Evolutionary conservation across 1,140 invertebrate genomes (phyloP).

Genomic region (Trichomalopsis sarcophagae): DNA sequence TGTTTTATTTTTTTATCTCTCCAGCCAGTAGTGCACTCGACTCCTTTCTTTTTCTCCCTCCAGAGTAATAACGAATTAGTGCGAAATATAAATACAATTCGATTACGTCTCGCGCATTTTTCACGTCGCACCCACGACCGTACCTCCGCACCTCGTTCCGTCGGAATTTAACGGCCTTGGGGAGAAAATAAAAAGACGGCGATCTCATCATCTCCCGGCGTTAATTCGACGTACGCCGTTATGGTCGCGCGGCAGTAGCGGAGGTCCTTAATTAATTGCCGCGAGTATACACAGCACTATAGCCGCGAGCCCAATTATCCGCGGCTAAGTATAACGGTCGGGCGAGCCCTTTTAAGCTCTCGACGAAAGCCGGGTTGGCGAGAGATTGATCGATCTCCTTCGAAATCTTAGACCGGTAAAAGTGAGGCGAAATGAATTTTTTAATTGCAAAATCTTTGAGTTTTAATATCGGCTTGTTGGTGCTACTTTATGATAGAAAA

Average conservation of each 20-base stretch:
- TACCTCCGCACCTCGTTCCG: not conserved
- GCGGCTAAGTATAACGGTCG: not conserved
- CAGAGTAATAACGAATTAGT: not conserved
- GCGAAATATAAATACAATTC: not conserved
- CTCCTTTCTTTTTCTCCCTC: not conserved
- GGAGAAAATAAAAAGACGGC: not conserved
- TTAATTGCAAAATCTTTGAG: too few species aligned
- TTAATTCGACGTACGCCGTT: not conserved
- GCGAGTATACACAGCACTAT: not conserved
- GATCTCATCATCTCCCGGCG: not conserved
- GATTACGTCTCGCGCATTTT: not conserved
- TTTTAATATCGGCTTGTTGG: too few species aligned
- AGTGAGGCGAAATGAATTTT: too few species aligned
- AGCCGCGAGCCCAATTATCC: not conserved
- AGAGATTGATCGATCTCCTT: not conserved
- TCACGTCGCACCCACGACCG: too few species aligned
- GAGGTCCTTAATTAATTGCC: not conserved
- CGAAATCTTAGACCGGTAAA: too few species aligned
- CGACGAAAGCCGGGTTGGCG: not conserved
- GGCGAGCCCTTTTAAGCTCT: not conserved
- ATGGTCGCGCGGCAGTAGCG: not conserved
- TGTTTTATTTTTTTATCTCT: not conserved
- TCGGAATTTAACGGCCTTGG: not conserved
- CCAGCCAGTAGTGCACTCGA: not conserved
- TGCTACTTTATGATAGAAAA: too few species aligned